phyloP scores from a whole-genome alignment of 1,140 invertebrate species.

The Polypedilum vanderplanki region DNA sequence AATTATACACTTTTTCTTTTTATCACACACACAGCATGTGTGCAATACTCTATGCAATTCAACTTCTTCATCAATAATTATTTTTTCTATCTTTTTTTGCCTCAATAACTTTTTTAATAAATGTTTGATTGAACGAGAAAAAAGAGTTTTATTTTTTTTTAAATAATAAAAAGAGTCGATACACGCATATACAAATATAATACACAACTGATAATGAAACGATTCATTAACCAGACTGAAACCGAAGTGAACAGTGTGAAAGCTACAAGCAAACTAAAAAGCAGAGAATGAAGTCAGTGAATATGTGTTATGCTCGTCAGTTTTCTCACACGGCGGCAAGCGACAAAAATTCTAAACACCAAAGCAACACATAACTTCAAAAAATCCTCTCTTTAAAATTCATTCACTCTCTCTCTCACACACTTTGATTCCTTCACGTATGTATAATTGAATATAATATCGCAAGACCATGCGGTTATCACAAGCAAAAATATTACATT shows the following conservation, averaged over 20 bases:
- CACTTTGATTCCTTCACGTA: no score
- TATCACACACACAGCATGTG: constrained; percentile 3
- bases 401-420: not conserved
- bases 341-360: constrained; percentile 9
- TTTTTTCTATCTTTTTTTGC: not conserved
- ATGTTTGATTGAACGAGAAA: not conserved
- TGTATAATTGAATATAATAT: not conserved
- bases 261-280: constrained; percentile 20
- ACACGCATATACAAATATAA: constrained; percentile 3
- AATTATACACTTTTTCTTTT: not conserved
- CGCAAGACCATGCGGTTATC: not conserved
- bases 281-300: constrained; percentile 17
- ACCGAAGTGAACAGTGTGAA: constrained; percentile 21
- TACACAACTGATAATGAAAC: constrained; percentile 5
- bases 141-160: not conserved
- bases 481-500: not conserved
- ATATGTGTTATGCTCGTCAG: constrained; percentile 5
- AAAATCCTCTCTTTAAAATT: not conserved
- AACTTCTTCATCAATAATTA: no score
- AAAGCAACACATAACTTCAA: constrained; percentile 5
- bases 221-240: not conserved
- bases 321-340: not conserved
- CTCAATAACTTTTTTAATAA: not conserved
- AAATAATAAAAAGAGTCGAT: constrained; percentile 18
- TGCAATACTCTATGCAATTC: not conserved